Evolutionary conservation across 1,140 invertebrate species (phyloP), one percentile per base, ranked within the genome.

Genomic region (Drosophila rhopaloa): DNA sequence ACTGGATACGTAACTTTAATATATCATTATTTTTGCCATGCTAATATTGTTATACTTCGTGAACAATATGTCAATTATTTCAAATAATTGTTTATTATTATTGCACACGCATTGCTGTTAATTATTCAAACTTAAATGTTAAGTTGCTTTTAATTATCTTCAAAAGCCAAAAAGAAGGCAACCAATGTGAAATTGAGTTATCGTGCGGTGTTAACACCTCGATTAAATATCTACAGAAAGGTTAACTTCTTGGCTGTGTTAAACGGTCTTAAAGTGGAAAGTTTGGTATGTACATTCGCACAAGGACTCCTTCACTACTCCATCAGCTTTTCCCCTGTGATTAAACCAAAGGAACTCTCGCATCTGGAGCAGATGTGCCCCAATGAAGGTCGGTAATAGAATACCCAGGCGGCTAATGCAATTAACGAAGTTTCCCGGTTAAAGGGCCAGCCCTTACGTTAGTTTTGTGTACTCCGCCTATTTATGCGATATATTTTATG

Each of bases 401-500:
- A 75, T 75, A 75, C 73, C 51, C 55, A n/a, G 32, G 70, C 41
- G 51, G 8, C 74, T 58, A 76, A 76, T 76, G 73, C 73, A 76
- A 76, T 76, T 76, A 76, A 75, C 73, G 38, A 76, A 76, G 73
- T 76, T 76, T 67, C 47, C 74, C 43, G 61, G 73, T 66, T 76
- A 54, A 53, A 41, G 54, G 46, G 59, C 14, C 40, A 38, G 63
- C 16, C 43, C 29, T 55, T 40, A 13, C 35, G 27, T 66, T 66
- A 43, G 19, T 65, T 41, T 16, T 51, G 59, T 48, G 63, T 40
- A 29, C 44, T 60, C 46, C 35, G 62, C 50, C 51, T 79, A 76
- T 80, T 79, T 85, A 85, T 85, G 65, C 66, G 24, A 71, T 58
- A 74, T 82, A 82, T 78, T 84, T 85, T 75, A 84, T 84, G 81